These are phyloP conservation scores for Poeciliopsis presidionis DNA, from an alignment of 2,797 vertebrate genomes.

Conservation along the genomic window DNA sequence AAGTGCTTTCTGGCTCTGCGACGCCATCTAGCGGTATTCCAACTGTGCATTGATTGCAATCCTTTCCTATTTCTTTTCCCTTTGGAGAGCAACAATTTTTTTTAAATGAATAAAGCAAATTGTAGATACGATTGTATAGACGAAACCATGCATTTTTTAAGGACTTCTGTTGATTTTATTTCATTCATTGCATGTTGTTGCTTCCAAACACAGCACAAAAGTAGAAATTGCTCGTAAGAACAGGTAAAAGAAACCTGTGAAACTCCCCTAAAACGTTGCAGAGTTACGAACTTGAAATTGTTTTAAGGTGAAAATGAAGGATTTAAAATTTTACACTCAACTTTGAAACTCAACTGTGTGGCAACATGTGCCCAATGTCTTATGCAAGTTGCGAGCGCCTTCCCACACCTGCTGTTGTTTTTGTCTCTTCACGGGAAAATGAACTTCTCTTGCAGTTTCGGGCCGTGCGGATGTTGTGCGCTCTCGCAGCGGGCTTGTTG, in stretches of 20 bases:
- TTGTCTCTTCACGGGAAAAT: constrained; percentile 41
- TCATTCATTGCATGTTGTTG: neutral
- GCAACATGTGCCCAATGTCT: neutral
- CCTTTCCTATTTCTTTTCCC: constrained; percentile 1
- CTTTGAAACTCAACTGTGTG: neutral
- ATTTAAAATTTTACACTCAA: neutral
- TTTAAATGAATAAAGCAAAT: neutral
- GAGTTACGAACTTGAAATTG: neutral
- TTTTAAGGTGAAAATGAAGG: neutral
- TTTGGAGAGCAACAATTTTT: neutral
- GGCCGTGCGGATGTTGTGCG: constrained; percentile 32
- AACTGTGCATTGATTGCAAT: neutral
- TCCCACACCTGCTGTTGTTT: constrained; percentile 32
- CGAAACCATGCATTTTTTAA: neutral
- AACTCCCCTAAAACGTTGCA: neutral
- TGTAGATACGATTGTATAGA: neutral
- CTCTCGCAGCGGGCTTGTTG: constrained; percentile 26
- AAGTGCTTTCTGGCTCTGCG: constrained; percentile 83
- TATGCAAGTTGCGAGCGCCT: constrained; percentile 30
- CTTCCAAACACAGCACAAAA: neutral
- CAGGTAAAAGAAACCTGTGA: neutral
- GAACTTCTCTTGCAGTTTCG: constrained; percentile 28
- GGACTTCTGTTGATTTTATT: neutral
- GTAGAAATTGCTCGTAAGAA: neutral
- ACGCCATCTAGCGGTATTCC: constrained; percentile 92